These are phyloP conservation scores for Tinea pellionella DNA, from an alignment of 2,888 invertebrate genomes.

Conservation along the genomic window DNA sequence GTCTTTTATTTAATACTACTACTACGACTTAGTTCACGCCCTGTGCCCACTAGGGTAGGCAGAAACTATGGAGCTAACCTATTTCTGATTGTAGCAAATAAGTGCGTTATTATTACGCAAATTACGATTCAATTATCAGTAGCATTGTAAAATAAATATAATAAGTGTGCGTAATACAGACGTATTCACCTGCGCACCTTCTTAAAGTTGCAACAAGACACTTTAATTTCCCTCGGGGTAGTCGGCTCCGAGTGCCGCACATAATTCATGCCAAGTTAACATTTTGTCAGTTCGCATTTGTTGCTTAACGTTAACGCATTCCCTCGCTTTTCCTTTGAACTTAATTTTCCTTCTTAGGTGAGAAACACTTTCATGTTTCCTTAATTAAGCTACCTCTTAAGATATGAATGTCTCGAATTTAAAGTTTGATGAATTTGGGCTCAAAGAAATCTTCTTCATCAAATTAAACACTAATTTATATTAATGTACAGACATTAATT, in stretches of 20 bases:
- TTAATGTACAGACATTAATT: neutral
- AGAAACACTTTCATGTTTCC: conserved; percentile 28
- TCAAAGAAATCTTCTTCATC: neutral
- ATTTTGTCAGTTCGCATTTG: conserved; percentile 65
- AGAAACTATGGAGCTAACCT: too few relatives aligned
- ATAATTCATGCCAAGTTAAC: conserved; percentile 66
- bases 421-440: neutral
- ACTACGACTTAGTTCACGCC: too few relatives aligned
- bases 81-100: too few relatives aligned
- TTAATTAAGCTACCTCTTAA: conserved; percentile 30
- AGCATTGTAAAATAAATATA: neutral
- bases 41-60: too few relatives aligned
- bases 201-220: conserved; percentile 64
- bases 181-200: conserved; percentile 39
- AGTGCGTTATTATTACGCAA: neutral
- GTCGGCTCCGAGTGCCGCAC: conserved; percentile 37
- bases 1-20: neutral
- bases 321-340: conserved; percentile 35
- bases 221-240: conserved; percentile 63
- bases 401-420: conserved; percentile 2
- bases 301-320: conserved; percentile 40
- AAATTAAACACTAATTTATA: neutral
- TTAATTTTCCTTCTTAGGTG: conserved; percentile 30
- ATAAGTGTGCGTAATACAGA: conserved; percentile 6
- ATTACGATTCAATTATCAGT: neutral